phyloP scores from a whole-genome alignment of 2,797 vertebrate species.

The Acropternis orthonyx region DNA sequence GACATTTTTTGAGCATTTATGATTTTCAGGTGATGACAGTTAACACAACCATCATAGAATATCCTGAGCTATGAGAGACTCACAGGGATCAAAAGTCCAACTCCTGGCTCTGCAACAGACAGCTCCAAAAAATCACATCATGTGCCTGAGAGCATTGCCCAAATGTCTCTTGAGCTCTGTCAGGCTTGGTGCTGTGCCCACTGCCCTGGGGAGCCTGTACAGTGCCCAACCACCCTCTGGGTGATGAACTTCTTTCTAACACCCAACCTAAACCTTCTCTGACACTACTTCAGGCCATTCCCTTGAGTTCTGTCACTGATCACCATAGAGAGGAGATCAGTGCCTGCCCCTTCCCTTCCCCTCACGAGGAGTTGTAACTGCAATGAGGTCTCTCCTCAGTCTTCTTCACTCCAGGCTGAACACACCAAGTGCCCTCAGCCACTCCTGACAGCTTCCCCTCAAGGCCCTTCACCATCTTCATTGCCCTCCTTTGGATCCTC shows the following conservation, averaged over 20 bases:
- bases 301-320: not conserved
- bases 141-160: not conserved
- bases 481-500: not conserved
- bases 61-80: not conserved
- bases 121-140: not conserved
- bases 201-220: not conserved
- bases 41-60: not conserved
- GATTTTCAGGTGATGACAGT: not conserved
- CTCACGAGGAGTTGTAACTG: no score
- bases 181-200: no score
- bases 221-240: rapidly evolving
- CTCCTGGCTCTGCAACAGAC: not conserved
- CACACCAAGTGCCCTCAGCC: not conserved
- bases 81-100: not conserved
- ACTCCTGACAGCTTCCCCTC: rapidly evolving
- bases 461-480: rapidly evolving
- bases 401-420: not conserved
- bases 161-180: not conserved
- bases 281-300: not conserved
- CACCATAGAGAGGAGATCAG: not conserved
- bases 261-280: not conserved
- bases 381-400: rapidly evolving
- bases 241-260: not conserved
- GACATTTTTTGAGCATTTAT: not conserved
- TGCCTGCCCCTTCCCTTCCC: rapidly evolving